Conservation (phyloP, 1,140 invertebrate genomes). For the Drosophila mauritiana region DNA sequence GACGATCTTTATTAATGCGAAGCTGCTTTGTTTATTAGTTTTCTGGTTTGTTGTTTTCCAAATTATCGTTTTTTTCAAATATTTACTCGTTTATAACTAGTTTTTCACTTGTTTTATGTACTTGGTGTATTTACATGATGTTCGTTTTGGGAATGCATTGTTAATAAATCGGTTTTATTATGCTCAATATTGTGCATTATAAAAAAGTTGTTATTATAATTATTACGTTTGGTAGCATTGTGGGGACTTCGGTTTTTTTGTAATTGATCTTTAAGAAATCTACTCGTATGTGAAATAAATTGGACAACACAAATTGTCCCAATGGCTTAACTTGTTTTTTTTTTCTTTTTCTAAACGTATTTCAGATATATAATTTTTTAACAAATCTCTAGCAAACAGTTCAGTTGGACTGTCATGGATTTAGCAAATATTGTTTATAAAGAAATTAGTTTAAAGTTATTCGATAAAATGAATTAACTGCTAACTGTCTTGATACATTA, state of each 20-base stretch:
- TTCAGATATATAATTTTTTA: conserved; percentile 35
- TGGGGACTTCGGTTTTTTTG: conserved; percentile 33
- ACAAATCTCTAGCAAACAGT: conserved; percentile 55
- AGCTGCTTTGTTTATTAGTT: conserved; percentile 65
- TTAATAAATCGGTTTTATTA: conserved; percentile 55
- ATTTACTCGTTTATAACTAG: conserved; percentile 48
- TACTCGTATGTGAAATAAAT: conserved; percentile 60
- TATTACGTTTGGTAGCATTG: conserved; percentile 52
- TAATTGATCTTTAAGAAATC: conserved; percentile 67
- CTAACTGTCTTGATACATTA: conserved; percentile 26
- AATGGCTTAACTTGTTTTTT: conserved; percentile 21
- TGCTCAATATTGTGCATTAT: conserved; percentile 49
- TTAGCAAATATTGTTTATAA: conserved; percentile 48
- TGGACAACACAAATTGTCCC: conserved; percentile 50
- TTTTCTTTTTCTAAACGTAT: background rate
- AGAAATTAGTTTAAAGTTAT: conserved; percentile 39
- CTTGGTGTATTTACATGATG: conserved; percentile 72
- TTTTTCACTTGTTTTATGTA: conserved; percentile 33
- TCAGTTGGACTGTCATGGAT: conserved; percentile 42
- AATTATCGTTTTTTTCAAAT: conserved; percentile 35
- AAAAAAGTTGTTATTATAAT: conserved; percentile 39
- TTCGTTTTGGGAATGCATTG: conserved; percentile 44
- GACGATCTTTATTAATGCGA: conserved; percentile 81
- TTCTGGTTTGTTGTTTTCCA: conserved; percentile 45
- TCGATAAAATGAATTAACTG: conserved; percentile 40